Base-by-base conservation (phyloP, 2,797 vertebrate genomes). In the Onychomys torridus region DNA sequence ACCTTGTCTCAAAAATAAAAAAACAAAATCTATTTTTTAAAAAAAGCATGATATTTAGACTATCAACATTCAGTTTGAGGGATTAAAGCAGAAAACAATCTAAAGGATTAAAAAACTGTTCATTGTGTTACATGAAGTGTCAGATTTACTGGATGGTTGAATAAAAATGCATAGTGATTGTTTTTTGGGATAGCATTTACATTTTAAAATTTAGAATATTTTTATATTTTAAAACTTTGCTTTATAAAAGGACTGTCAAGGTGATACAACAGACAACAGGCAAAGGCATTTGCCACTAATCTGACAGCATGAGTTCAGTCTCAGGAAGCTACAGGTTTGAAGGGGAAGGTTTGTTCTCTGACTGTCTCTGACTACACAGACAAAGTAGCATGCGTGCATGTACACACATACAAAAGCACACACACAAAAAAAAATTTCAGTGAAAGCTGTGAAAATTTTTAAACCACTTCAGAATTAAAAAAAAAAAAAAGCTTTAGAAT, bases 121-220 rank as follows among this genome's bases (percentile, higher is more conserved):
- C 40, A 1, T 3, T 79, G 8, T 13, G 83, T 96, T 61, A 55
- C 46, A 95, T 78, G 16, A 96, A 79, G 13, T 93, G 27, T n/a
- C 59, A 6, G 43, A 93, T 59, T 77, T 0, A 65, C 71, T 59
- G 2, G 37, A 89, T 77, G 84, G 43, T 5, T 89, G 90, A 49
- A 25, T 67, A 40, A 17, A 27, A 4, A 32, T 65, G 88, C 32
- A 4, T 0, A 1, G 10, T 59, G 0, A 1, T 84, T 13, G 0
- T 0, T 90, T 86, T 25, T 88, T 59, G 59, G 10, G 86, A 65
- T 96, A 49, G 82, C 52, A 63, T 67, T 85, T 96, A 29, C 25
- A n/a, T 83, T 75, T 94, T 52, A 95, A 67, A 96, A 84, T 1
- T 67, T 63, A 88, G 25, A 90, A 13, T 93, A 52, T 69, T 55